Conservation (phyloP, 2,113 vertebrate species). For the Meriones unguiculatus region DNA sequence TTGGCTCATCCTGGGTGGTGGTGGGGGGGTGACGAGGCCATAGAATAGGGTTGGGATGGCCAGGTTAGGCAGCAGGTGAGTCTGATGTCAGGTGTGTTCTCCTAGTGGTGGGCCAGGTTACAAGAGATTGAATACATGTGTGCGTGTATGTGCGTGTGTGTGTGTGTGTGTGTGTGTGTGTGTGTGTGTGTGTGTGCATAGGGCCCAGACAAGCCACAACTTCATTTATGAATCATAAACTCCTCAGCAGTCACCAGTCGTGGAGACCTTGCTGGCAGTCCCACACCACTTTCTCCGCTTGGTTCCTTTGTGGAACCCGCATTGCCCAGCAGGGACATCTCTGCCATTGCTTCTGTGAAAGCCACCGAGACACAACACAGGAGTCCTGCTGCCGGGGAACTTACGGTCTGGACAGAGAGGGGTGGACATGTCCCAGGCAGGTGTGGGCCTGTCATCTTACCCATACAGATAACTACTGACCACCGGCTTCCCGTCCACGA, state of each 20-base stretch:
- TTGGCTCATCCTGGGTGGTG: too few species aligned
- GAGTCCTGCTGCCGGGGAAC: neutral
- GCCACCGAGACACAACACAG: accelerated
- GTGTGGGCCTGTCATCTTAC: neutral
- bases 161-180: neutral
- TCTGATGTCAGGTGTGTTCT: neutral
- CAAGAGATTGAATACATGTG: neutral
- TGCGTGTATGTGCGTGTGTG: accelerated
- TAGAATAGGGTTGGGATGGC: neutral
- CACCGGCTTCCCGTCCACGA: neutral
- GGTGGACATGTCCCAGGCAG: accelerated
- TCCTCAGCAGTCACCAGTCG: neutral
- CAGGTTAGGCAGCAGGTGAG: neutral
- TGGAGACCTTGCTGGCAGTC: neutral
- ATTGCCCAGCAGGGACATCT: neutral
- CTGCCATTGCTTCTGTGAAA: neutral
- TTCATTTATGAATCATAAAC: neutral
- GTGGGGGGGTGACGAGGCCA: neutral
- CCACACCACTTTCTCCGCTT: accelerated
- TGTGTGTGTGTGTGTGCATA: neutral
- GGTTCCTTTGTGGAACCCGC: neutral
- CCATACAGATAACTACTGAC: neutral
- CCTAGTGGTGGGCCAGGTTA: too few species aligned
- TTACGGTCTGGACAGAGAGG: accelerated
- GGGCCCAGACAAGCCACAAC: neutral